phyloP scores from a whole-genome alignment of 2,113 vertebrate species.

The Neogobius melanostomus region DNA sequence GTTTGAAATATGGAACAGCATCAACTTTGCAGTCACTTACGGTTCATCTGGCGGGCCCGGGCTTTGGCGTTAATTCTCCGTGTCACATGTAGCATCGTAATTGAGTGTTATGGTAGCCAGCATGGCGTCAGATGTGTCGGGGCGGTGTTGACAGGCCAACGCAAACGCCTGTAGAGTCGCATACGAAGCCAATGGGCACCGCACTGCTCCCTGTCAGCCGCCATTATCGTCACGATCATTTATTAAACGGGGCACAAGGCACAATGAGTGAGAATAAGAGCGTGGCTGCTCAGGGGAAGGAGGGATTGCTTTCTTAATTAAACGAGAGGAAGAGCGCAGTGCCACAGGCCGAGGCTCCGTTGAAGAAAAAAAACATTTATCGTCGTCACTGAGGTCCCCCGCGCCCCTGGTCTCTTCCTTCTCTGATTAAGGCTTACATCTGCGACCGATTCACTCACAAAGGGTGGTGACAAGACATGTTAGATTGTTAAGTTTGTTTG shows the following conservation, averaged over 20 bases:
- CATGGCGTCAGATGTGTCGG: slow-evolving; percentile 13
- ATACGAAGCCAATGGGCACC: slow-evolving; percentile 8
- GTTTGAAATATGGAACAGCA: not conserved
- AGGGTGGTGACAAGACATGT: slow-evolving; percentile 4
- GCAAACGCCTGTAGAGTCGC: slow-evolving; percentile 22
- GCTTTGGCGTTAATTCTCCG: slow-evolving; percentile 15
- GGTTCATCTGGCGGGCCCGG: slow-evolving; percentile 12
- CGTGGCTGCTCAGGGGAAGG: slow-evolving; percentile 58
- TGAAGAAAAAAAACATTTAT: slow-evolving; percentile 70
- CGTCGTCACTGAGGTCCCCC: slow-evolving; percentile 62
- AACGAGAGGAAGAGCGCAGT: slow-evolving; percentile 51
- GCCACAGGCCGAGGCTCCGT: slow-evolving; percentile 63
- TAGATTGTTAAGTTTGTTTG: too few relatives aligned
- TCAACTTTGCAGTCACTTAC: not conserved
- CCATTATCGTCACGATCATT: slow-evolving; percentile 69
- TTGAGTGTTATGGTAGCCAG: slow-evolving; percentile 21
- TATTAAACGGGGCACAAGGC: slow-evolving; percentile 68
- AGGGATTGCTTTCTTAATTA: slow-evolving; percentile 76
- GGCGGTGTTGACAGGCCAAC: slow-evolving; percentile 33
- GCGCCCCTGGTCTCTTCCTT: slow-evolving; percentile 23
- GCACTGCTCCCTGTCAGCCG: slow-evolving; percentile 51
- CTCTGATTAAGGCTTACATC: slow-evolving; percentile 40
- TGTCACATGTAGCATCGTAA: slow-evolving; percentile 27
- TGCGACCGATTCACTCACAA: slow-evolving; percentile 15
- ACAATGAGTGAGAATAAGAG: slow-evolving; percentile 51